Evolutionary conservation across 2,797 vertebrate species (phyloP).

Genomic region (Darevskia nairensis): DNA sequence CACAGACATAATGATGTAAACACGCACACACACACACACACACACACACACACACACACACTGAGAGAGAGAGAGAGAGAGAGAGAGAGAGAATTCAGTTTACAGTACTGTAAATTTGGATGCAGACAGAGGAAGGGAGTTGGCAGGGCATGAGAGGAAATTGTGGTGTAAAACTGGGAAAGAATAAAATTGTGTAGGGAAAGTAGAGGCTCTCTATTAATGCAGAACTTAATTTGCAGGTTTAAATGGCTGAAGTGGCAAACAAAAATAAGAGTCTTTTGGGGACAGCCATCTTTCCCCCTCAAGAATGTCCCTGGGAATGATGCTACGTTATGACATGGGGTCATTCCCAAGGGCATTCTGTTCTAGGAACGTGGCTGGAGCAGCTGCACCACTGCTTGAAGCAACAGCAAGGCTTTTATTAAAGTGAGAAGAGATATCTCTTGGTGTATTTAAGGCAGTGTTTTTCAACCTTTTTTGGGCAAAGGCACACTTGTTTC

Average conservation of each 20-base stretch:
- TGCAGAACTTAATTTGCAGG: not conserved
- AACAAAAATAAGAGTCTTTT: not conserved
- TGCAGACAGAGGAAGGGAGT: slow-evolving; percentile 27
- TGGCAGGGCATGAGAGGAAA: slow-evolving; percentile 31
- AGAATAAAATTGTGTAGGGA: slow-evolving; percentile 20
- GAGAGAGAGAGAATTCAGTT: not conserved
- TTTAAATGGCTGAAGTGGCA: not conserved
- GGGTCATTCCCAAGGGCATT: not conserved
- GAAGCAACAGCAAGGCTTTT: not conserved
- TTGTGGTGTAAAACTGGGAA: slow-evolving; percentile 7
- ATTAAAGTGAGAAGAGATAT: not conserved
- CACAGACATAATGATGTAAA: slow-evolving; percentile 1
- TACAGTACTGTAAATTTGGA: slow-evolving; percentile 15
- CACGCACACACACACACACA: not conserved
- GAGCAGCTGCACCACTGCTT: not conserved
- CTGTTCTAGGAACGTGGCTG: not conserved
- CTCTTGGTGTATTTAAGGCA: not conserved
- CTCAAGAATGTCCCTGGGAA: not conserved
- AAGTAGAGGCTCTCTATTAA: not conserved
- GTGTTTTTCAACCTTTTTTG: too few relatives aligned
- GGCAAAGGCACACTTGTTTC: too few relatives aligned
- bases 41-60: too few relatives aligned
- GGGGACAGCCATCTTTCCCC: not conserved
- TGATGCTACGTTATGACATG: not conserved
- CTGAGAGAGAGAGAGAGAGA: not conserved